Percentiles rank a stretch among this genome's conserved stretches.
phyloP scores from a whole-genome alignment of 2,113 vertebrate genomes.

The Phalacrocorax aristotelis region DNA sequence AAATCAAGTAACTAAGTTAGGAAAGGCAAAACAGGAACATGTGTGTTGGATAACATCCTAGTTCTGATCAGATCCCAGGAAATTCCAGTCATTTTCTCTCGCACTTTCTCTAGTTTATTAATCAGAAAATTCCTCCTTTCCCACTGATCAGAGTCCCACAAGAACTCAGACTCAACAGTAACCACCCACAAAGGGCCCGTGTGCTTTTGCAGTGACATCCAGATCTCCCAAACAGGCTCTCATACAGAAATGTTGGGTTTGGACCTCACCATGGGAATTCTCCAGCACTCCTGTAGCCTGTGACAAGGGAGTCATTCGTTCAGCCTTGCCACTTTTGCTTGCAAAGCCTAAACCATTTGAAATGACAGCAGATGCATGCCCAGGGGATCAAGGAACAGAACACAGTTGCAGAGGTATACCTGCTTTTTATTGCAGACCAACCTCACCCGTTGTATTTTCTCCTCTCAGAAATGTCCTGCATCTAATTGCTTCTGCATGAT shows the following conservation, averaged over 20 bases:
- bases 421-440: background rate
- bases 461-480: background rate
- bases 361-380: background rate
- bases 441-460: background rate
- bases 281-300: background rate
- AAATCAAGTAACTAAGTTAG: background rate
- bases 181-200: background rate
- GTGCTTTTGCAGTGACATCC: background rate
- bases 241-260: background rate
- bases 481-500: background rate
- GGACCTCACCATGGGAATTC: background rate
- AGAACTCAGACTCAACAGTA: background rate
- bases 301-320: background rate
- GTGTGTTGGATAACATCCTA: background rate
- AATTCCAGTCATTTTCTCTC: background rate
- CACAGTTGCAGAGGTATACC: accelerated
- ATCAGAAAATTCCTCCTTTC: background rate
- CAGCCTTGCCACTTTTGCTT: background rate
- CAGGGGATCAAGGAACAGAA: background rate
- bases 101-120: background rate
- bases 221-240: background rate
- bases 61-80: background rate
- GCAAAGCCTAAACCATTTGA: background rate
- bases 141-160: background rate
- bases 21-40: background rate